A percentile compares a stretch with the other conserved stretches of the same genome.
phyloP scores from a whole-genome alignment of 2,888 invertebrate species.

The Coenonympha arcania region DNA sequence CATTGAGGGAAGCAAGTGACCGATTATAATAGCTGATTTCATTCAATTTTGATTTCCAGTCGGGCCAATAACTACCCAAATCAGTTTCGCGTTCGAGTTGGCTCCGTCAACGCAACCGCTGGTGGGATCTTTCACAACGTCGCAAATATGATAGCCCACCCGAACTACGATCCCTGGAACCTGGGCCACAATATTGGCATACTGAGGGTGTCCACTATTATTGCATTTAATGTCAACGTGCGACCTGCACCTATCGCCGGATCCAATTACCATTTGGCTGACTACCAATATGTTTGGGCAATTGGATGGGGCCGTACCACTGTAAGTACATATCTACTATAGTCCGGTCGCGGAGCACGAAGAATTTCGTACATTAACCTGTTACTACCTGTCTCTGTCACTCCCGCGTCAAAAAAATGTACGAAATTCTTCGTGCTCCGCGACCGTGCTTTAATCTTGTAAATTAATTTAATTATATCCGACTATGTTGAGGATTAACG shows the following conservation, averaged over 20 bases:
- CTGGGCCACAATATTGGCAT: constrained; percentile 5
- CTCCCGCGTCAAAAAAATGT: too few relatives aligned
- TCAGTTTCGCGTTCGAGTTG: neutral
- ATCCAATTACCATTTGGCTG: neutral
- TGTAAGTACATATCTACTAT: constrained; percentile 2
- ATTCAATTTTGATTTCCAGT: neutral
- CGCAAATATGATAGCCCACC: constrained; percentile 1
- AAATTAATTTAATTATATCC: too few relatives aligned
- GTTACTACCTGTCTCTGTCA: too few relatives aligned
- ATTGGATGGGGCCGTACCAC: constrained; percentile 5
- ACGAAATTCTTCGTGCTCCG: too few relatives aligned
- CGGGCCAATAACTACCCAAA: neutral
- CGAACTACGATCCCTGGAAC: neutral
- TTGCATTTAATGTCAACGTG: neutral
- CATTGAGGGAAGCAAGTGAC: too few relatives aligned
- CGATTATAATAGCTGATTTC: too few relatives aligned
- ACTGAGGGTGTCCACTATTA: neutral
- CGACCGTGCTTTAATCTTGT: too few relatives aligned
- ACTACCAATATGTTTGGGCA: constrained; percentile 5
- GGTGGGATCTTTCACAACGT: neutral
- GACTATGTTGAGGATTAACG: too few relatives aligned
- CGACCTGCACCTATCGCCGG: constrained; percentile 2
- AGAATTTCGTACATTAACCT: too few relatives aligned
- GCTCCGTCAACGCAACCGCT: neutral
- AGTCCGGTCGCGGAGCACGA: too few relatives aligned